Evolutionary conservation across 2,888 invertebrate genomes (phyloP), one percentile per base, ranked within the genome.

Genomic region (Oscheius myriophilus): DNA sequence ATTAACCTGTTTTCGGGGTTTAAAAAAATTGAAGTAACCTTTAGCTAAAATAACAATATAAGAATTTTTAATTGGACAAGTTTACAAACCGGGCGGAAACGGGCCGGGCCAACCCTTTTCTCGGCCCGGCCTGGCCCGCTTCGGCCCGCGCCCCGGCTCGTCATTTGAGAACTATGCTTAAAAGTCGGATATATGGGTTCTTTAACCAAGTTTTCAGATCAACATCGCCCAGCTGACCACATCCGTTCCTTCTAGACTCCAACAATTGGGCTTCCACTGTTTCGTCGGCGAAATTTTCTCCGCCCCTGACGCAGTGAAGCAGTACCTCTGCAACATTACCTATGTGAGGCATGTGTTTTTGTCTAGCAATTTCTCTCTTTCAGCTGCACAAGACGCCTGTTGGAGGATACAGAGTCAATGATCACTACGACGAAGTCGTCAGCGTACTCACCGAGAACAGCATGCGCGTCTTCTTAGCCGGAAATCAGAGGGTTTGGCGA

Each of bases 211-310:
- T 46, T 42, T 55, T 55, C 26, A 65, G 65, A 21, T 65, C 16
- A 16, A 54, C 18, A 18, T 11, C 21, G 7, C n/a, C 51, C n/a
- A 18, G 2, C 45, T 68, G 12, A 25, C 53, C 1, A 55, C 55
- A 0, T 39, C 25, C 6, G 26, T 68, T 16, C 39, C 54, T 1
- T 42, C 33, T 1, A 46, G 21, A 26, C 23, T 63, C 18, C 9
- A 54, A 11, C 43, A 62, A 12, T 33, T 73, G 21, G 83, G 82
- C 23, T 83, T 84, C 59, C 39, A 55, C n/a, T 51, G 63, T 39
- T 69, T 78, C 43, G 72, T 72, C 9, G 39, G 66, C 4, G 73
- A 82, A 25, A 45, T 73, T 11, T 71, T 81, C 64, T 68, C 71
- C 14, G 81, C 71, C 7, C 77, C 78, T 0, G 62, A 54, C 18